These are phyloP conservation scores for Drosophila mayaguana DNA, from an alignment of 2,888 invertebrate species.

Conservation along the genomic window DNA sequence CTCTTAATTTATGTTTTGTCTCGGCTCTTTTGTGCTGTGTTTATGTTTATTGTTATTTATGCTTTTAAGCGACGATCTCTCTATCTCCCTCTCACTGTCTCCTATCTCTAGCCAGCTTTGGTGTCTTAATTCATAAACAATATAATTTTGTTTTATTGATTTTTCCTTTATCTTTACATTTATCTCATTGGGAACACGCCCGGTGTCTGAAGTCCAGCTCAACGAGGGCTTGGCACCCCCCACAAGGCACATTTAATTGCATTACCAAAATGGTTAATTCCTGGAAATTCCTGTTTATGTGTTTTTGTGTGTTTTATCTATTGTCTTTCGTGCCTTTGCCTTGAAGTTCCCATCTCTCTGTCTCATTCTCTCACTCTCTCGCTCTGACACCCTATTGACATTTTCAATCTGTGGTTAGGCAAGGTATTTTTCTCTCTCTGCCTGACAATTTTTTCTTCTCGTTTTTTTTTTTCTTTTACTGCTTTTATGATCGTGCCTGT, in stretches of 20 bases:
- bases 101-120: not conserved
- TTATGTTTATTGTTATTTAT: constrained; percentile 46
- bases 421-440: constrained; percentile 9
- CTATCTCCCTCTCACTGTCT: not conserved
- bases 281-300: constrained; percentile 26
- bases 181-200: not conserved
- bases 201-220: not conserved
- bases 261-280: constrained; percentile 33
- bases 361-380: not conserved
- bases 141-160: not conserved
- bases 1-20: constrained; percentile 34
- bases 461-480: not conserved
- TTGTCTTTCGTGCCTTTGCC: constrained; percentile 28
- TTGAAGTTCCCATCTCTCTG: constrained; percentile 29
- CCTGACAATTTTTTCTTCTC: constrained; percentile 15
- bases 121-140: not conserved
- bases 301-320: constrained; percentile 21
- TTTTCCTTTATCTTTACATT: not conserved
- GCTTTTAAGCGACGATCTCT: constrained; percentile 10
- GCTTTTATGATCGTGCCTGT: constrained; percentile 31
- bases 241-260: constrained; percentile 23
- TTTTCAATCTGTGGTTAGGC: constrained; percentile 26
- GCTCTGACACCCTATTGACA: constrained; percentile 4
- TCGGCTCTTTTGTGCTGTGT: constrained; percentile 28
- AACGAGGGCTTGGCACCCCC: not conserved